Conservation (phyloP, 2,888 invertebrate species). For the Colletes collaris region DNA sequence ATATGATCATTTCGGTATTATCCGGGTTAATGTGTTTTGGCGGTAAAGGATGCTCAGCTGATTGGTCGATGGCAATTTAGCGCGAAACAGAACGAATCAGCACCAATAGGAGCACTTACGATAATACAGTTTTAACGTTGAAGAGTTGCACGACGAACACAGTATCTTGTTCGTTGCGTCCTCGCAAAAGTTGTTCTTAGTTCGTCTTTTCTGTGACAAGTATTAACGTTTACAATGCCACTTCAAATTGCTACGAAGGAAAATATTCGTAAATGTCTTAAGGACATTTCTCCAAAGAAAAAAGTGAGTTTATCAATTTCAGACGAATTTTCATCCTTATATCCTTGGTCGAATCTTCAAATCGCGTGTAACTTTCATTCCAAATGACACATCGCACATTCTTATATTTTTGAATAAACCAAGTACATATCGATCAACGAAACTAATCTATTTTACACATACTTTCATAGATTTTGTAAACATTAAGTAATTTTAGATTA, state of each 20-base stretch:
- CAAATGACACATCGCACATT: background rate
- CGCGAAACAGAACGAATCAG: constrained; percentile 32
- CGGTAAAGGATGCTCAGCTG: constrained; percentile 37
- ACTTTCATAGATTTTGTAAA: too few relatives aligned
- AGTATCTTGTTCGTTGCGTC: background rate
- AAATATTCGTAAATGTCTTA: constrained; percentile 76
- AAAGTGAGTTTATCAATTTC: constrained; percentile 69
- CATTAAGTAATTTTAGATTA: too few relatives aligned
- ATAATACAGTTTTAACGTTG: background rate
- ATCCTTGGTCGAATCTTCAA: too few relatives aligned
- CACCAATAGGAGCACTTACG: background rate
- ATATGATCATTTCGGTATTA: background rate
- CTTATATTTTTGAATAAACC: background rate
- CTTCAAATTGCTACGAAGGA: constrained; percentile 79
- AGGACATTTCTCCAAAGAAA: constrained; percentile 74
- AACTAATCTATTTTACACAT: too few relatives aligned
- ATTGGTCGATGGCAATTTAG: constrained; percentile 45
- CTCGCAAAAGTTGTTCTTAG: background rate
- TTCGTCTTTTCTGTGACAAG: background rate
- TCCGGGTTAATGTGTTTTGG: constrained; percentile 30
- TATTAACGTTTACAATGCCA: constrained; percentile 63
- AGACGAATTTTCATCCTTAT: background rate
- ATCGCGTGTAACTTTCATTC: too few relatives aligned
- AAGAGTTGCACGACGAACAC: background rate
- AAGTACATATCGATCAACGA: background rate